A percentile compares a stretch with the other conserved stretches of the same genome.
phyloP scores from a whole-genome alignment of 2,797 vertebrate genomes.

The Coranthus polyacanthus region DNA sequence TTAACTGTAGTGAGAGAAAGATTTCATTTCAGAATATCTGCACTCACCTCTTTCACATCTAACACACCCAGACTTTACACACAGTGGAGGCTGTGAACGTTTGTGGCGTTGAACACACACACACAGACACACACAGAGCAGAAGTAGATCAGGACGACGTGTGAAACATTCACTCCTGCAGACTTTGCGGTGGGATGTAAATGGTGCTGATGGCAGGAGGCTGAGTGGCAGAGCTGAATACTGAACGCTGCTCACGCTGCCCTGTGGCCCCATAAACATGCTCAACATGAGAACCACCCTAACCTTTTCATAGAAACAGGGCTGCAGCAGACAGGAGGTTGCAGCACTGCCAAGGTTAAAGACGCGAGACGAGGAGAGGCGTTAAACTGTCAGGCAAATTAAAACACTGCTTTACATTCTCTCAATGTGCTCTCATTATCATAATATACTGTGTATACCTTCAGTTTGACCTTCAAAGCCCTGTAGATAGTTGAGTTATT shows the following conservation, averaged over 20 bases:
- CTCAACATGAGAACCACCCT: constrained; percentile 34
- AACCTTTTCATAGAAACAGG: constrained; percentile 30
- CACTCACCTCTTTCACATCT: too few species aligned
- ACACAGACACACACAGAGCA: background rate
- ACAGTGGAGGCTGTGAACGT: too few species aligned
- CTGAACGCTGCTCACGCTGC: constrained; percentile 23
- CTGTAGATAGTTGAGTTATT: constrained; percentile 28
- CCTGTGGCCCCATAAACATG: constrained; percentile 34
- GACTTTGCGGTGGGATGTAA: constrained; percentile 16
- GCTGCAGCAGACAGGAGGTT: constrained; percentile 26
- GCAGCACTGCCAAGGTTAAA: constrained; percentile 39
- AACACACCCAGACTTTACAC: too few species aligned
- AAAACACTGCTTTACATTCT: constrained; percentile 65
- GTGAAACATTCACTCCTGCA: constrained; percentile 27
- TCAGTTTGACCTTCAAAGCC: constrained; percentile 58
- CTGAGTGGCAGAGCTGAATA: constrained; percentile 20
- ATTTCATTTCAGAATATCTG: too few species aligned
- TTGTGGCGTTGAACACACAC: background rate
- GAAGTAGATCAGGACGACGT: background rate
- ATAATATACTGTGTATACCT: constrained; percentile 46
- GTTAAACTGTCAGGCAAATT: constrained; percentile 45
- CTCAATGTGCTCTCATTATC: constrained; percentile 42
- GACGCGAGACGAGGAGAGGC: constrained; percentile 14
- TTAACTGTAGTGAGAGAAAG: too few species aligned
- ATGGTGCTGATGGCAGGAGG: constrained; percentile 8